phyloP scores from a whole-genome alignment of 2,113 vertebrate genomes.

The Genyomyrus donnyi region DNA sequence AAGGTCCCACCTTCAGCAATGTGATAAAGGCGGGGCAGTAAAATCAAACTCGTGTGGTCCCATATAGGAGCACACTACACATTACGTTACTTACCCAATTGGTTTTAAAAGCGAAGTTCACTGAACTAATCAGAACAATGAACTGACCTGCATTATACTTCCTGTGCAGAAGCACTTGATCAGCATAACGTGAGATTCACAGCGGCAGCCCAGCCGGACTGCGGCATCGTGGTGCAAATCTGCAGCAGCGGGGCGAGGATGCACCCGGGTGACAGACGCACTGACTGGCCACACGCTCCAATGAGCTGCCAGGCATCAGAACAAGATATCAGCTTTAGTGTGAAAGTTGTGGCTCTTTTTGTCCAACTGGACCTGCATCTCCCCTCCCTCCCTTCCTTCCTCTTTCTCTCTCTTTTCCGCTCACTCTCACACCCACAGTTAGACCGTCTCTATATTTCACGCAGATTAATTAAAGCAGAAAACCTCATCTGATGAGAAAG shows the following conservation, averaged over 20 bases:
- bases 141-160: background rate
- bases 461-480: conserved; percentile 21
- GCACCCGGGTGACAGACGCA: background rate
- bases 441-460: background rate
- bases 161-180: background rate
- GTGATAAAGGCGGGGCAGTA: background rate
- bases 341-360: background rate
- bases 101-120: background rate
- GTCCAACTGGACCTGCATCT: background rate
- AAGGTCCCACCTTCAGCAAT: background rate
- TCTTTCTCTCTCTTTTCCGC: background rate
- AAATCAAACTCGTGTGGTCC: background rate
- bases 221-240: background rate
- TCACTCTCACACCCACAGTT: conserved; percentile 8
- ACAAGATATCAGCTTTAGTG: background rate
- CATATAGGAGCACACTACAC: background rate
- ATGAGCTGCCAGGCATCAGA: background rate
- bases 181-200: background rate
- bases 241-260: background rate
- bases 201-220: background rate
- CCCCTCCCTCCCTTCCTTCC: background rate
- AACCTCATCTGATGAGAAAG: conserved; percentile 12
- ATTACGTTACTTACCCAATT: background rate
- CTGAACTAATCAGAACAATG: background rate
- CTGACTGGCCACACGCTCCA: background rate